Conservation (phyloP, 2,113 vertebrate species). For the Dendrocopos noguchii region DNA sequence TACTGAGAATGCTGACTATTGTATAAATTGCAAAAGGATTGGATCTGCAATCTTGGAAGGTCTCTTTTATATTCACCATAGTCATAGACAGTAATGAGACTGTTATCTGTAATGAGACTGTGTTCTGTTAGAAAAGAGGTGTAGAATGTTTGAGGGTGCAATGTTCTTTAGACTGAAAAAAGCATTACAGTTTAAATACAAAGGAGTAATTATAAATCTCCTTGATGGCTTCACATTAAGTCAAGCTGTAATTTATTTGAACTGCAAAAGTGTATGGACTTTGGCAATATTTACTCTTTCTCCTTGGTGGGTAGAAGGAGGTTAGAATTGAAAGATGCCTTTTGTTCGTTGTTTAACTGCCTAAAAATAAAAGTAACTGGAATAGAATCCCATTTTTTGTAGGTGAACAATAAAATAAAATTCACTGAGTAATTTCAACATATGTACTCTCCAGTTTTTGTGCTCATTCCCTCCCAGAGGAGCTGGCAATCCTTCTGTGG, state of each 20-base stretch:
- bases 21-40: neutral
- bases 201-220: conserved; percentile 51
- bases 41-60: neutral
- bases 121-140: neutral
- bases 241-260: conserved; percentile 11
- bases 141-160: neutral
- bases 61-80: neutral
- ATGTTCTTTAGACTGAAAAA: neutral
- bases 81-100: neutral
- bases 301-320: neutral
- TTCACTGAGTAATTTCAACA: neutral
- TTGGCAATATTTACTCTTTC: neutral
- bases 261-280: neutral
- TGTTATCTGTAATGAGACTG: neutral
- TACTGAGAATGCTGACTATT: neutral
- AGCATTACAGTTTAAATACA: neutral
- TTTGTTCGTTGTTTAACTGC: conserved; percentile 49
- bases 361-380: neutral
- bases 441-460: neutral
- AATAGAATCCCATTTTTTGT: neutral
- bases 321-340: neutral
- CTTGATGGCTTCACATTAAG: conserved; percentile 8
- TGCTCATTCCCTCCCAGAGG: neutral
- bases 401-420: neutral
- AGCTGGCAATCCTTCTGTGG: neutral